Evolutionary conservation across 2,113 vertebrate genomes (phyloP).

Genomic region (Eulacestoma nigropectus): DNA sequence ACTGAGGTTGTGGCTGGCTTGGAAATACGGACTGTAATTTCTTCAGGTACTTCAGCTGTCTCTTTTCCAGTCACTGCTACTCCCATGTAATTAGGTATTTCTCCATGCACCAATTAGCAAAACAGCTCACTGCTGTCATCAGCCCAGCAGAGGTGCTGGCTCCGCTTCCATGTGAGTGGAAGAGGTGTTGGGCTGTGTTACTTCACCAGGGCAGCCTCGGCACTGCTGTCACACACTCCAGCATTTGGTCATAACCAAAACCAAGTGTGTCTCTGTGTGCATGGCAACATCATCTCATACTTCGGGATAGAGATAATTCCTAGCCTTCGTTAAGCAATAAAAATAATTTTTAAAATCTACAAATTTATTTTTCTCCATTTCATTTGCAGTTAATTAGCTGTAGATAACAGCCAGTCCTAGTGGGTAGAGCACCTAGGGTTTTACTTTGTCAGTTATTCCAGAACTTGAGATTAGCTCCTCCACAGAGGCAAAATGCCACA

Average conservation of each 20-base stretch:
- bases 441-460: background rate
- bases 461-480: background rate
- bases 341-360: background rate
- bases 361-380: background rate
- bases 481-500: background rate
- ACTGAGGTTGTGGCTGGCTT: background rate
- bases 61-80: background rate
- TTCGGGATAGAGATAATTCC: background rate
- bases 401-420: background rate
- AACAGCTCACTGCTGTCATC: background rate
- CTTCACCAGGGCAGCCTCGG: background rate
- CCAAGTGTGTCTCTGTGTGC: accelerated
- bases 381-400: background rate
- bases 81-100: background rate
- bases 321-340: background rate
- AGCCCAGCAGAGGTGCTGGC: background rate
- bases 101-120: background rate
- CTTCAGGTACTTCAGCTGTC: background rate
- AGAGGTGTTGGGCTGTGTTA: background rate
- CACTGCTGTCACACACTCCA: background rate
- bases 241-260: background rate
- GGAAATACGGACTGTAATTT: background rate
- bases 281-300: accelerated
- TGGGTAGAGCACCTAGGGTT: background rate
- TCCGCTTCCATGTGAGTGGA: accelerated